Conservation (phyloP, 2,888 invertebrate genomes). For the Lucinisca nassula region DNA sequence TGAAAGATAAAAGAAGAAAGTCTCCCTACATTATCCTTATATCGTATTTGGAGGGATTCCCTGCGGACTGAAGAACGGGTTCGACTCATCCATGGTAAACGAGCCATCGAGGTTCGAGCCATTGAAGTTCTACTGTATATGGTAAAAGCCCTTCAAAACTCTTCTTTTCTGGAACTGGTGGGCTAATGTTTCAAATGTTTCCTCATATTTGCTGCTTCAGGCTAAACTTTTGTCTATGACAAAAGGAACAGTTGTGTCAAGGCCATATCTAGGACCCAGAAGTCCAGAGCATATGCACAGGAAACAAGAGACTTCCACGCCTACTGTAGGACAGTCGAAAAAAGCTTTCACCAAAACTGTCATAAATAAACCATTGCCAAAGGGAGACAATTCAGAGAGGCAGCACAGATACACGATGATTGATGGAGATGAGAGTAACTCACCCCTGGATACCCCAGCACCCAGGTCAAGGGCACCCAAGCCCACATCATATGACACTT, state of each 20-base stretch:
- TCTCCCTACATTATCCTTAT: no score
- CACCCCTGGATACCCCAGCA: constrained; percentile 84
- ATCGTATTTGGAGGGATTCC: no score
- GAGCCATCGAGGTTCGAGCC: no score
- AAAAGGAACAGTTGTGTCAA: constrained; percentile 60
- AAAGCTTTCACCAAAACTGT: constrained; percentile 75
- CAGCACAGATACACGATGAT: constrained; percentile 63
- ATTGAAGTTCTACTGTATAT: no score
- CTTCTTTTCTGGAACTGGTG: no score
- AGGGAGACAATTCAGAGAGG: constrained; percentile 60
- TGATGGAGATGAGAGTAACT: constrained; percentile 69
- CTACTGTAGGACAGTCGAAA: constrained; percentile 29
- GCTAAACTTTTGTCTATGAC: constrained; percentile 78
- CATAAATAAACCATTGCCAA: constrained; percentile 35
- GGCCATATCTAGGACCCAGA: constrained; percentile 51
- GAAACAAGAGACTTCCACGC: constrained; percentile 16
- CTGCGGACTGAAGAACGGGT: no score
- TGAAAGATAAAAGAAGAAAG: no score
- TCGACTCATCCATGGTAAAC: no score
- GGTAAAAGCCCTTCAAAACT: no score
- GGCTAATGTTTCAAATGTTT: no score
- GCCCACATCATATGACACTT: constrained; percentile 76
- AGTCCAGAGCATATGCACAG: constrained; percentile 66
- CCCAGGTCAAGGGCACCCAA: constrained; percentile 82
- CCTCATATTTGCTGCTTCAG: no score